Evolutionary conservation across 2,797 vertebrate species (phyloP).

Genomic region (Sibirionetta formosa): DNA sequence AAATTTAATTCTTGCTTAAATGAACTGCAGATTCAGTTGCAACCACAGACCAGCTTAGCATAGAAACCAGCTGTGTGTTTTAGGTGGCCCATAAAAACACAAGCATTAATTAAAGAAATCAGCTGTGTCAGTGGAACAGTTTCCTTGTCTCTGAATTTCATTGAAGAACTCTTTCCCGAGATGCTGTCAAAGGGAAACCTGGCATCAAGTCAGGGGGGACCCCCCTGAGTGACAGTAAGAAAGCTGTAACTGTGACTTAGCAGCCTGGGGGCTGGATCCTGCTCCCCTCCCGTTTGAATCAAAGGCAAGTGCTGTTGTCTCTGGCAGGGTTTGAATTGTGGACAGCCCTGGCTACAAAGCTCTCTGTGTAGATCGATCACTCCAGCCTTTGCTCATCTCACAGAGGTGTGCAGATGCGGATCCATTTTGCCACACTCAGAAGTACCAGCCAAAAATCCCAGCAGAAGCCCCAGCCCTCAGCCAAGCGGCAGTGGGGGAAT

Average conservation of each 20-base stretch:
- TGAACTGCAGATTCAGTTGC: background rate
- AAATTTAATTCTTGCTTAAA: background rate
- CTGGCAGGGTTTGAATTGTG: background rate
- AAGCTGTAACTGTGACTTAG: slow-evolving; percentile 6
- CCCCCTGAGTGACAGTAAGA: background rate
- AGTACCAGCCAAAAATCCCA: background rate
- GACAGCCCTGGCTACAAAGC: background rate
- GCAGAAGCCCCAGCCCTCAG: background rate
- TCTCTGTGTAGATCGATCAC: background rate
- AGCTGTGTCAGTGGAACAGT: background rate
- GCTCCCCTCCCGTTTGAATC: background rate
- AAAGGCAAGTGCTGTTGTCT: background rate
- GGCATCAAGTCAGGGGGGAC: background rate
- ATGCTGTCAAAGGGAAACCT: background rate
- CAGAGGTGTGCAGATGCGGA: background rate
- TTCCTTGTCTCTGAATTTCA: background rate
- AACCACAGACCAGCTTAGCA: background rate
- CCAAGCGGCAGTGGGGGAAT: background rate
- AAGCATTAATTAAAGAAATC: background rate
- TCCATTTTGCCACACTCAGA: background rate
- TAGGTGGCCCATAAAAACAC: background rate
- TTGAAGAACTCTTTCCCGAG: background rate
- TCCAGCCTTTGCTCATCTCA: background rate
- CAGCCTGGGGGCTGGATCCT: background rate
- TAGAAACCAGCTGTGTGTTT: background rate